Base-by-base conservation (phyloP, 1,140 invertebrate genomes). In the Drosophila guanche region DNA sequence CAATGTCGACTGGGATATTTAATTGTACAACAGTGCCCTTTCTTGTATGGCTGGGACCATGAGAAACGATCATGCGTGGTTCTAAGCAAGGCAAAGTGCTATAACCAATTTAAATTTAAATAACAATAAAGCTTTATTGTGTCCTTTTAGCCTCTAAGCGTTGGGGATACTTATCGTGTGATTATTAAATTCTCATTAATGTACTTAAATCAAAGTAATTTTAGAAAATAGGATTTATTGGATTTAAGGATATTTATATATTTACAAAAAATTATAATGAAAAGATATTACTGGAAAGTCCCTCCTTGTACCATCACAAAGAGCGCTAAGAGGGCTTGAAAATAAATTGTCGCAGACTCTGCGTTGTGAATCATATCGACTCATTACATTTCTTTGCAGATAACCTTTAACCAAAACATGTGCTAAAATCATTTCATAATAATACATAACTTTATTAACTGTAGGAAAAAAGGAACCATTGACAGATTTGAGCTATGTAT, bases 21-120 rank as follows among this genome's bases (percentile, higher is more conserved):
- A 23, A 60, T 84, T 62, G 66, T 91, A 4, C 85, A 90, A 56
- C 90, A 91, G 42, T 91, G 90, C 37, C 90, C 90, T 0, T 72
- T 91, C 43, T 74, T 59, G 29, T 89, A 79, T n/a, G 84, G 81
- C 25, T 91, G 90, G 90, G 85, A 91, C 45, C 73, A 67, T 16
- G 79, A 80, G 29, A 79, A 70, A 59, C 70, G 89, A n/a, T 59
- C 75, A 6, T 91, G 90, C 20, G 53, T 90, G 3, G 54, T 63
- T 27, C 59, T 79, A 7, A 45, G 43, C 5, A 70, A 79, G 10
- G 90, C 84, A n/a, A 89, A 73, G 12, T 91, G 90, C 33, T 90
- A 57, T 45, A 76, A 70, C 8, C 43, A 55, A 12, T 23, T 55
- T 33, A 33, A 47, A 33, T 47, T 68, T 23, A 62, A 65, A 63